These are phyloP conservation scores for Gobio gobio DNA, from an alignment of 2,113 vertebrate genomes.

Conservation along the genomic window DNA sequence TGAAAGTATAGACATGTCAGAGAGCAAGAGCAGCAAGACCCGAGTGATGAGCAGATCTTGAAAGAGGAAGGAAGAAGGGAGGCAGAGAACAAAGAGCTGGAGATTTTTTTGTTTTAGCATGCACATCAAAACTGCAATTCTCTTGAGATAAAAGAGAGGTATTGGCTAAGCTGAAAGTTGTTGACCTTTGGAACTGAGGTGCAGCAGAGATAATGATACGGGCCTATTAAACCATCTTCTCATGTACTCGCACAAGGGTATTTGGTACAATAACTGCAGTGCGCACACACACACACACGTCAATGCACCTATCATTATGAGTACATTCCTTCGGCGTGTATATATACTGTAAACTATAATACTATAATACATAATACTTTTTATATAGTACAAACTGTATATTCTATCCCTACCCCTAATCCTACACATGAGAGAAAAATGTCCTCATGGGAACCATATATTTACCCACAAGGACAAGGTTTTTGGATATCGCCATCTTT, in stretches of 20 bases:
- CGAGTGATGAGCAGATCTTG: background rate
- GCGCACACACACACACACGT: background rate
- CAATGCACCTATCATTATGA: too few relatives aligned
- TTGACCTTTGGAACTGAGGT: slow-evolving; percentile 29
- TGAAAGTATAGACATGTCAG: background rate
- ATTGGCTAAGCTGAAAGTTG: slow-evolving; percentile 22
- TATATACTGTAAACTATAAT: too few relatives aligned
- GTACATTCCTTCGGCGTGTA: too few relatives aligned
- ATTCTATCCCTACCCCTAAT: too few relatives aligned
- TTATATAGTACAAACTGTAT: too few relatives aligned
- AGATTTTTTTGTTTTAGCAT: slow-evolving; percentile 3
- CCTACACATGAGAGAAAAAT: too few relatives aligned
- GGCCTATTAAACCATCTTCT: slow-evolving; percentile 33
- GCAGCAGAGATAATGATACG: slow-evolving; percentile 24
- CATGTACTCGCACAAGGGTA: slow-evolving; percentile 14
- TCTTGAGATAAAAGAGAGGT: slow-evolving; percentile 31
- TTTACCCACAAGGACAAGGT: too few relatives aligned
- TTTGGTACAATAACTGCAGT: background rate
- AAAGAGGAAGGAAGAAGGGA: background rate
- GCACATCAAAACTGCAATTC: slow-evolving; percentile 39
- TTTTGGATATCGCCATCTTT: too few relatives aligned
- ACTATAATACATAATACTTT: too few relatives aligned
- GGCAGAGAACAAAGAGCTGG: background rate
- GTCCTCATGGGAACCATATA: too few relatives aligned
- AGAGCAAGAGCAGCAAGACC: background rate